Evolutionary conservation across 2,888 invertebrate genomes (phyloP).

Genomic region (Acrocyrtus sp.): DNA sequence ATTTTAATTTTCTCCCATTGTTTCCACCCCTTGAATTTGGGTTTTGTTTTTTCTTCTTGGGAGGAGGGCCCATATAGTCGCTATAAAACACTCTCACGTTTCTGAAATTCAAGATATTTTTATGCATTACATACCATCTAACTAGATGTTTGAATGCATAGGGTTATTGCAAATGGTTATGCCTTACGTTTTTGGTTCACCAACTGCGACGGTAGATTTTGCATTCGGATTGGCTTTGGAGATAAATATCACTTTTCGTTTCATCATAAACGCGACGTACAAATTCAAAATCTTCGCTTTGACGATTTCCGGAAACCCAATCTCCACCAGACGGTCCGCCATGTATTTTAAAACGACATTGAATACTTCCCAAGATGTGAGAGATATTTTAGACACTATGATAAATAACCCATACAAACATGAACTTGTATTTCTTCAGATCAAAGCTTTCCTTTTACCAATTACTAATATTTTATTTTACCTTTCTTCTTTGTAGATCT

Average conservation of each 20-base stretch:
- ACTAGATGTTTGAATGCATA: no score
- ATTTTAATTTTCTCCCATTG: no score
- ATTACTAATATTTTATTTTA: no score
- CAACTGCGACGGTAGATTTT: constrained; percentile 14
- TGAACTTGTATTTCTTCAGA: no score
- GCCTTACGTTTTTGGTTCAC: constrained; percentile 37
- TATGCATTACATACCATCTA: no score
- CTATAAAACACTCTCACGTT: background rate
- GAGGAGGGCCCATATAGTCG: no score
- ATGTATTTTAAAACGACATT: constrained; percentile 52
- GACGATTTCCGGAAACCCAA: constrained; percentile 56
- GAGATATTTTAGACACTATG: background rate
- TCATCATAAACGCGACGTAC: constrained; percentile 47
- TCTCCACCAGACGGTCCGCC: constrained; percentile 49
- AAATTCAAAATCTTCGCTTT: constrained; percentile 53
- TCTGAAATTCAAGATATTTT: no score
- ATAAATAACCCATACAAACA: background rate
- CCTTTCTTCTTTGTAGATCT: no score
- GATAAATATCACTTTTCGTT: constrained; percentile 42
- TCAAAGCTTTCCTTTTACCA: no score
- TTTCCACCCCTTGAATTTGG: no score
- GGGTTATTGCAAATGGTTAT: no score
- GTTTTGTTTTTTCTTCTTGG: no score
- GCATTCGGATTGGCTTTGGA: constrained; percentile 1
- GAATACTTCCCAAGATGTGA: constrained; percentile 57